Conservation (phyloP, 2,113 vertebrate species). For the Scalopus aquaticus region DNA sequence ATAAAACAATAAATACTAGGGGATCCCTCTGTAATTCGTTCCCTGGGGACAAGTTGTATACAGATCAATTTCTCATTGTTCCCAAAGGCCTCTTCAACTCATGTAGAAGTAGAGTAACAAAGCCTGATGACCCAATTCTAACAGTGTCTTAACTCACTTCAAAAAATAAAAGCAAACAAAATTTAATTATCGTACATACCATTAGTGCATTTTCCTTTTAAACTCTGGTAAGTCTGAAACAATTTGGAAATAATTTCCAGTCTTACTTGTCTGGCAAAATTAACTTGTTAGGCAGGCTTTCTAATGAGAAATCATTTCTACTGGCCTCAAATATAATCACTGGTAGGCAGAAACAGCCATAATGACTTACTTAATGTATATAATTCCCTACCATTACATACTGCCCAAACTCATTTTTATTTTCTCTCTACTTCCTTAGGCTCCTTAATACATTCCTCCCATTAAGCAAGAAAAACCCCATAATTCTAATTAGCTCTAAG, state of each 20-base stretch:
- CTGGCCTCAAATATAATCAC: background rate
- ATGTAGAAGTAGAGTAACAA: background rate
- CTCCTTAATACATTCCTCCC: background rate
- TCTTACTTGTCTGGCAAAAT: conserved; percentile 11
- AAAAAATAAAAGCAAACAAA: conserved; percentile 52
- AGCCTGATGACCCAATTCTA: background rate
- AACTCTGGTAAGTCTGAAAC: background rate
- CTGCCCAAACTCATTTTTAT: background rate
- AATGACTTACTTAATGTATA: background rate
- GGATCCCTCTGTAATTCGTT: background rate
- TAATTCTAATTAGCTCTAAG: background rate
- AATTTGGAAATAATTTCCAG: conserved; percentile 47
- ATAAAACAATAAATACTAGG: background rate
- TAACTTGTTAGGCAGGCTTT: background rate
- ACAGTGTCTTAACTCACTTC: conserved; percentile 44
- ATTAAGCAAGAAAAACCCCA: background rate
- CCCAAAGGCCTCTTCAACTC: background rate
- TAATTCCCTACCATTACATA: background rate
- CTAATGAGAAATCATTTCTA: conserved; percentile 43
- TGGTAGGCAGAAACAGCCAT: background rate
- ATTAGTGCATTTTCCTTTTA: background rate
- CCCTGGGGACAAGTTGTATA: background rate
- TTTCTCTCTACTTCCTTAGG: conserved; percentile 22
- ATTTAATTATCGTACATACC: conserved; percentile 24
- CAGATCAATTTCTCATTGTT: conserved; percentile 21